Percentiles rank a stretch among this genome's conserved stretches.
These are phyloP conservation scores for Phyto melanocephala DNA, from an alignment of 2,888 invertebrate species.

Conservation along the genomic window DNA sequence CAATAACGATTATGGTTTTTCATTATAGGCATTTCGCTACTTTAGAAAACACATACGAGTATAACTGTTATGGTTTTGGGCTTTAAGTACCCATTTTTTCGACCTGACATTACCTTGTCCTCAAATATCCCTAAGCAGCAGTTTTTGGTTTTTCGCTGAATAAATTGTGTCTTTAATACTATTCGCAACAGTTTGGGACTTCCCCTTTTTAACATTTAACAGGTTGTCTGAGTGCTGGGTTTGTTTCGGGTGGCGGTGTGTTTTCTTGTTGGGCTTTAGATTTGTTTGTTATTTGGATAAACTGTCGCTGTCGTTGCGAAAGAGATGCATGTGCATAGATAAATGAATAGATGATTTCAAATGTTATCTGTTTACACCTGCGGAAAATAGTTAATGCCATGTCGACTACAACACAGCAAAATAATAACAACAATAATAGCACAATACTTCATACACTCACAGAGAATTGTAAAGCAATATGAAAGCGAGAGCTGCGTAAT, in stretches of 20 bases:
- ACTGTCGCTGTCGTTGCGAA: constrained; percentile 33
- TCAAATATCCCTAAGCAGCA: no score
- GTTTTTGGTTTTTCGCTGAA: no score
- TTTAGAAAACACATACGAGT: no score
- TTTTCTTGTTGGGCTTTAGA: constrained; percentile 2
- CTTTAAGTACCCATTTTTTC: no score
- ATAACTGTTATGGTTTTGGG: no score
- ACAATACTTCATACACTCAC: constrained; percentile 24
- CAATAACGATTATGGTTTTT: no score
- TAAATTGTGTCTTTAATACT: no score
- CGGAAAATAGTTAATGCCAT: constrained; percentile 64
- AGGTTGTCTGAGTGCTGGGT: constrained; percentile 8
- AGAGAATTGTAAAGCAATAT: constrained; percentile 1
- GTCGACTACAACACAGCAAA: constrained; percentile 41
- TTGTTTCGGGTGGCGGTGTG: constrained; percentile 16
- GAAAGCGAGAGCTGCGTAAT: no score
- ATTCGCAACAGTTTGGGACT: no score
- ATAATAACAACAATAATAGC: constrained; percentile 30
- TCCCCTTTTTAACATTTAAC: neutral
- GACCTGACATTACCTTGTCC: no score
- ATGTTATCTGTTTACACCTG: constrained; percentile 61
- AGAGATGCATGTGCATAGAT: constrained; percentile 59
- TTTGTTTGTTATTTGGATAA: constrained; percentile 32
- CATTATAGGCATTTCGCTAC: no score
- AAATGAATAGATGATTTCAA: constrained; percentile 57